Base-by-base conservation (phyloP, 2,113 vertebrate genomes). In the Falco punctatus region DNA sequence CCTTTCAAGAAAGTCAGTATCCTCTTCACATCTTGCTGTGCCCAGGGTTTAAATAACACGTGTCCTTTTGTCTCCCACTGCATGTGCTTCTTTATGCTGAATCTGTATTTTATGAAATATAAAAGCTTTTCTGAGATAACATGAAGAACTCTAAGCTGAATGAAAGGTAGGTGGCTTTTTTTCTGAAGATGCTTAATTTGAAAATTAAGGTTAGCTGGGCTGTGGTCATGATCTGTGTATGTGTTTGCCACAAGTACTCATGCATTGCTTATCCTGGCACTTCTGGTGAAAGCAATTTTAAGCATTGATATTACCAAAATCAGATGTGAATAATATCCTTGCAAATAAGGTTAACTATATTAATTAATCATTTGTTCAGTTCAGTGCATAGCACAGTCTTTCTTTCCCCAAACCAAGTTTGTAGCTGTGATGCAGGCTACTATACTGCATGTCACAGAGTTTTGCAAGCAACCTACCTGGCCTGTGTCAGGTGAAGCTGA, bases 371-470 rank as follows among this genome's bases (percentile, higher is more conserved):
- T 46, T 85, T 69, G 20, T 35, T 61, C 3, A 4, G 23, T 58
- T 77, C 13, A 42, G 38, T 44, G 49, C 59, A 64, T 90, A 79
- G 15, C 15, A 38, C 5, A 54, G 13, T 57, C 44, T 51, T 51
- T 48, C 58, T 84, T 81, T 75, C 15, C 46, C 15, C 13, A 70
- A 51, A 69, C 14, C 33, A 77, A 75, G 21, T 58, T 70, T 51
- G n/a, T 24, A 72, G 40, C 6, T 4, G 7, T 24, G 38, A 67
- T 65, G 19, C 30, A 73, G 40, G 15, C 15, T 46, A 33, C 4
- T 11, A 17, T 16, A 58, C 9, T 3, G 2, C 6, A 15, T 13
- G 7, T 19, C 62, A 75, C 0, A 3, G 48, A 75, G 26, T 42
- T 74, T 48, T 58, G 32, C 11, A 66, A 78, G 40, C n/a, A 48